Base-by-base conservation (phyloP, 2,888 invertebrate genomes). In the Halocaridina rubra region DNA sequence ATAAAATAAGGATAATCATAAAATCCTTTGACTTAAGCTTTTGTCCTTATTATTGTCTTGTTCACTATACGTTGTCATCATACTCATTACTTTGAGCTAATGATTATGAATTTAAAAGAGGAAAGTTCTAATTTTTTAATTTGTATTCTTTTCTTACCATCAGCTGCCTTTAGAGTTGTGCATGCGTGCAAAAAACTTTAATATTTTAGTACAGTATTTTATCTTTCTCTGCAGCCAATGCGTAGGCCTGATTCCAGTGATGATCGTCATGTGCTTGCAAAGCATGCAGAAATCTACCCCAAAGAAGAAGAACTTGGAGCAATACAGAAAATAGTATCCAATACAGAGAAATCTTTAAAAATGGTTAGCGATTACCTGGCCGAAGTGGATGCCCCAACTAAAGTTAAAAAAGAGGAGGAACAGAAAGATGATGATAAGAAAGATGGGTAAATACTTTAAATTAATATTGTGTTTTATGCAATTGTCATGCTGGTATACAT, bases 221-320 rank as follows among this genome's bases (percentile, higher is more conserved):
- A 93, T 67, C 27, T 67, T 1, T 32, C 22, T n/a, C 24, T 39
- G 24, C 84, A 88, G 88, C 84, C 82, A 7, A 93, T 94, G 71
- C 93, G 97, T 27, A 94, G 97, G 75, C 95, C 96, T 0, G 98
- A 98, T 91, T 96, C 97, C n/a, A 95, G 95, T 22, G 98, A 99
- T 92, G 99, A 99, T 92, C 94, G 97, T 4, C 98, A 98, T 92
- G 97, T 98, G 84, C 94, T 97, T 91, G 95, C 96, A 76, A 96
- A 96, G 90, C 98, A 99, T 91, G 95, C 96, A 0, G 95, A 95
- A 88, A 97, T 99, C 89, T 98, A 98, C 92, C 98, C 98, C 0
- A 94, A 95, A 90, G 98, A 92, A 86, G 91, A 91, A 29, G 92
- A 92, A 89, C 81, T 89, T 53, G 88, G 91, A 80, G 91, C 91